phyloP scores from a whole-genome alignment of 2,113 vertebrate genomes.

The Chiloscyllium plagiosum region DNA sequence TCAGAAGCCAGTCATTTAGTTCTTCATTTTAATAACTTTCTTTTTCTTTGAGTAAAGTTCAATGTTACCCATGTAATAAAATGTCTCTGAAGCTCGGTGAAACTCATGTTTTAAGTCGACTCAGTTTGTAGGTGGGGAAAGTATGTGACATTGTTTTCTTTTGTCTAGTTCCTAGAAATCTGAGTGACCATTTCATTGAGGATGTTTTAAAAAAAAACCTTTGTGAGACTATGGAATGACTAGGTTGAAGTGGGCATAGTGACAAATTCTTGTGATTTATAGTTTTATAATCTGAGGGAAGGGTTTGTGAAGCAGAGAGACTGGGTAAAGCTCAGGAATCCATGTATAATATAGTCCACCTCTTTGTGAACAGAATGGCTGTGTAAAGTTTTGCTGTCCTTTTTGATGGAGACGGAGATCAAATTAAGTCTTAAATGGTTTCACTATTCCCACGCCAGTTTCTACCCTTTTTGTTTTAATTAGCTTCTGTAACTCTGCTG shows the following conservation, averaged over 20 bases:
- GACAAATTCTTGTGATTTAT: background rate
- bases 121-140: background rate
- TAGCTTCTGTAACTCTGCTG: too few relatives aligned
- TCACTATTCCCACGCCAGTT: background rate
- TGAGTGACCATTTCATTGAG: background rate
- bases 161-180: background rate
- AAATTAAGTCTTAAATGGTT: background rate
- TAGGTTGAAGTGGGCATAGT: background rate
- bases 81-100: background rate
- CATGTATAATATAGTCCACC: background rate
- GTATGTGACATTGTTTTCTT: background rate
- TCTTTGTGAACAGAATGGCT: background rate
- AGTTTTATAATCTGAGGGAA: background rate
- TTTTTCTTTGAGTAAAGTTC: background rate
- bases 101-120: background rate
- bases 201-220: background rate
- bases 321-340: background rate
- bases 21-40: background rate
- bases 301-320: background rate
- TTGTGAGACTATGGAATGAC: background rate
- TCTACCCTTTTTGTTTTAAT: background rate
- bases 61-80: background rate
- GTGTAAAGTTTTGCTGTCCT: background rate
- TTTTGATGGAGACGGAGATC: background rate
- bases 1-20: background rate